Evolutionary conservation across 2,888 invertebrate genomes (phyloP), one percentile per base, ranked within the genome.

Genomic region (Anoncus sp.): DNA sequence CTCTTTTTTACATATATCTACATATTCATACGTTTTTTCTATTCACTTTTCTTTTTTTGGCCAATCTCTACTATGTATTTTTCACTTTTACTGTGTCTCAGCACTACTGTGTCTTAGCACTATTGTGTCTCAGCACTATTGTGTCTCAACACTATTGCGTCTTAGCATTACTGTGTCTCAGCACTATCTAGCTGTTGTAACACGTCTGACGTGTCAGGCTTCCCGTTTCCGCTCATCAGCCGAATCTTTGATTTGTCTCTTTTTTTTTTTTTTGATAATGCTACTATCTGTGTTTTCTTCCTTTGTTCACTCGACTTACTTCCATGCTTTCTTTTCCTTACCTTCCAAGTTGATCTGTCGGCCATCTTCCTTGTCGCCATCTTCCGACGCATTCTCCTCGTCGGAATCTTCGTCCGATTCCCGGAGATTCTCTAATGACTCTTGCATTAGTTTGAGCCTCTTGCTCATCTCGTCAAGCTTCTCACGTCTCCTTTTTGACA

Each of bases 151-250:
- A 20, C 16, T 53, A 12, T 5, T 12, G 14, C n/a, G 27, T n/a
- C 5, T 24, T 14, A 16, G 12, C 38, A 20, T 9, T 57, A 9
- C 20, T 38, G 57, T 20, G 38, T 7, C 55, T 59, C 59, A 47
- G 16, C 18, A 27, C n/a, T 18, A 16, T 18, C 2, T 16, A 53
- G 5, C 38, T 40, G 22, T 18, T 20, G 22, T 16, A 49, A 20
- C 4, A n/a, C 3, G 45, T 57, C 57, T 45, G 67, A 45, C n/a
- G 5, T 57, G 55, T 67, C 45, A 43, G 66, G 66, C 66, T 27
- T 40, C 45, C 10, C 66, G 67, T 57, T 18, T 45, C 43, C 0
- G 22, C 67, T 57, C 57, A 57, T 67, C 67, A 45, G 67, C 67
- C 1, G n/a, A 31, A 57, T 67, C 67, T 57, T 45, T 67, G 67